Evolutionary conservation across 1,140 invertebrate genomes (phyloP), one percentile per base, ranked within the genome.

Genomic region (Octopus bimaculoides): DNA sequence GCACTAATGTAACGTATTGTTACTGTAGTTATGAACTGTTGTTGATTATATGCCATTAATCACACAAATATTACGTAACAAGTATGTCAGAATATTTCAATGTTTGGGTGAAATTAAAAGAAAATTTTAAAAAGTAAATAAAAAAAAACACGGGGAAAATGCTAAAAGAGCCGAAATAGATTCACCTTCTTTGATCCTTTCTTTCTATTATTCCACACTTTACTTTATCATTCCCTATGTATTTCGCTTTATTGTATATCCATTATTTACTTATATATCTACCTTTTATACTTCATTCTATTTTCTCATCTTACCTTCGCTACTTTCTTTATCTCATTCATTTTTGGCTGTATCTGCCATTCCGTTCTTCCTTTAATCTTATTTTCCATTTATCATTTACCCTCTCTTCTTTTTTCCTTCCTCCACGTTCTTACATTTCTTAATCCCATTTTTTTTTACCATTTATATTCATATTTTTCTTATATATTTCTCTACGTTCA

Each of bases 361-460:
- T 52, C 14, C 71, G 69, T 61, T 52, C 78, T 61, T 77, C 75
- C 80, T 26, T 79, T 14, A 74, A 54, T 76, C 52, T 55, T 81
- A 41, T 76, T n/a, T 74, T 77, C 54, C 74, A 55, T 78, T 73
- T 75, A 41, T 80, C 73, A 20, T 26, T 79, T n/a, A n/a, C 56
- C 79, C 55, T 78, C 77, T 75, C 76, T 61, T 76, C 77, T 77
- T 78, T 61, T 61, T 75, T 55, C 56, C 69, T 53, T 52, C 81
- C 78, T 77, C 75, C 78, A 52, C 82, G 71, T 75, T 66, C 41
- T 77, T 56, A 75, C 71, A 56, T 75, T 83, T 77, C 55, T 82
- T 84, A 66, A 79, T 81, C 81, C 77, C 80, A 79, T 82, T 78
- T 84, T 77, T 82, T 77, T 82, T 81, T 85, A 75, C 82, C 75